Base-by-base conservation (phyloP, 2,113 vertebrate species). In the Tricholaema leucomelas region DNA sequence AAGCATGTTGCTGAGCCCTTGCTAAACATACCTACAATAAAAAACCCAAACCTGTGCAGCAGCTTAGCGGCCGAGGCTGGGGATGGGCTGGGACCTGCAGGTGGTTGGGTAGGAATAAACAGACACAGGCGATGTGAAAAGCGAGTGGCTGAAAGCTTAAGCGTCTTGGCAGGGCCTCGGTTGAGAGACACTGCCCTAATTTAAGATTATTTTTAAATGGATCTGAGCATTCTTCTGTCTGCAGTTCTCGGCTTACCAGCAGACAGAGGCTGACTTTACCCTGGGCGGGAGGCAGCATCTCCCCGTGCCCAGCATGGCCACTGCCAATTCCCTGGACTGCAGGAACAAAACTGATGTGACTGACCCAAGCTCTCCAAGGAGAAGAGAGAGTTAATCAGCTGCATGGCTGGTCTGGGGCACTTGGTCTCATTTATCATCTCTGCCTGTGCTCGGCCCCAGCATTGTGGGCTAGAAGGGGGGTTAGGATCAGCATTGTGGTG, bases 271-370 rank as follows among this genome's bases (percentile, higher is more conserved):
- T 65, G 82, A 80, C 35, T n/a, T 31, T 3, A 6, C 1, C 2
- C 58, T 0, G 0, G 31, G 65, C 65, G 35, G 33, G 13, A 52
- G 61, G 28, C 18, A n/a, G 20, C 25, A 7, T 21, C 36, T 63
- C 33, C 4, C 24, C 0, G 1, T 28, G 58, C 30, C 33, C 23
- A 23, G 0, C 0, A 2, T 27, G 21, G 31, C 11, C 27, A 7
- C 35, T 79, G 85, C 71, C 14, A 9, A 1, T 40, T 19, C 25
- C 27, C 9, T 0, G 2, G 31, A 5, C 1, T 12, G 31, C 69
- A 54, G 0, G 2, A 19, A 35, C 2, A 33, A 40, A 85, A 50
- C 17, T 0, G 3, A 3, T 35, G 24, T 8, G 63, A 30, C n/a
- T 25, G 1, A 15, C 11, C 19, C 0, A 5, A 33, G 54, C 15